Evolutionary conservation across 2,797 vertebrate species (phyloP).

Genomic region (Hypotaenidia okinawae): DNA sequence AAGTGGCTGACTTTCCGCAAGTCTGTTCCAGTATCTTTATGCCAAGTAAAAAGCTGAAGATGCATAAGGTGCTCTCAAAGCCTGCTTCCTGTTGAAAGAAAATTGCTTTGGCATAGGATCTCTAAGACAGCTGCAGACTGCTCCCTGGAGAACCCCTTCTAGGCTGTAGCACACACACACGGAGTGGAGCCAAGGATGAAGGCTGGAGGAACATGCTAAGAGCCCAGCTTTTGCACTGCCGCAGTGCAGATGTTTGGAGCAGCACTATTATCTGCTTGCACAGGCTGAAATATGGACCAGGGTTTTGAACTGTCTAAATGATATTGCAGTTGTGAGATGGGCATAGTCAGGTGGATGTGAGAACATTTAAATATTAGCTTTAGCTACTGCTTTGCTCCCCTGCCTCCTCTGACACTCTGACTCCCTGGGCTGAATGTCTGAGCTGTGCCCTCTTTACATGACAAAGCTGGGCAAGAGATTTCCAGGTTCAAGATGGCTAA

Average conservation of each 20-base stretch:
- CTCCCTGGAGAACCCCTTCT: not conserved
- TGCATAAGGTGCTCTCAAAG: not conserved
- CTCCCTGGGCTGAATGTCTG: not conserved
- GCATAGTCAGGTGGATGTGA: not conserved
- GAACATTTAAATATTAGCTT: not conserved
- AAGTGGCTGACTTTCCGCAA: not conserved
- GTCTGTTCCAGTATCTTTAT: not conserved
- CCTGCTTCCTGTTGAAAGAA: not conserved
- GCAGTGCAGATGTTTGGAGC: not conserved
- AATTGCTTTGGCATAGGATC: not conserved
- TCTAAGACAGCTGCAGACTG: not conserved
- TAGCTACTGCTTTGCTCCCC: not conserved
- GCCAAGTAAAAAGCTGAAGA: not conserved
- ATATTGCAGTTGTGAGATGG: not conserved
- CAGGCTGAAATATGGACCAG: not conserved
- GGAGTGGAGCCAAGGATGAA: not conserved
- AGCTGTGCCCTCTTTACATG: not conserved
- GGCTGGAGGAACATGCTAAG: not conserved
- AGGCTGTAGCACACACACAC: not conserved
- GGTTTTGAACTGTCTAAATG: not conserved
- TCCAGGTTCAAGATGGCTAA: not conserved
- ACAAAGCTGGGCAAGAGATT: not conserved
- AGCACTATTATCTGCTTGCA: not conserved
- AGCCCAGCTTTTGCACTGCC: not conserved
- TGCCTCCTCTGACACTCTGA: too few relatives aligned